A percentile compares a stretch with the other conserved stretches of the same genome.
Evolutionary conservation across 2,113 vertebrate species (phyloP).

Genomic region (Sinocyclocheilus grahami): DNA sequence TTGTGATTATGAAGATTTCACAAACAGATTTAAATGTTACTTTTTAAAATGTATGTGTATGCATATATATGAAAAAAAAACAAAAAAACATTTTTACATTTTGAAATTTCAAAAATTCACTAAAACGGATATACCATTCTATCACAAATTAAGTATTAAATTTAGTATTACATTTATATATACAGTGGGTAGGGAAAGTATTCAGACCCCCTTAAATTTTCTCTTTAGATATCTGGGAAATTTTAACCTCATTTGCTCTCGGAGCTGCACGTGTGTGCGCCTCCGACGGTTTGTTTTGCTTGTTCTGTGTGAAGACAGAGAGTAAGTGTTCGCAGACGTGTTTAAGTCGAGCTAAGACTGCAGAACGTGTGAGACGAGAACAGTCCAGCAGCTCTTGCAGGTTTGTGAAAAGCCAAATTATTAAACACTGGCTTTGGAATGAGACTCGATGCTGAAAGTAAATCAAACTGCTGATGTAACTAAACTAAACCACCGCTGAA

Average conservation of each 20-base stretch:
- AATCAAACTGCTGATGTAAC: neutral
- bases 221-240: slow-evolving; percentile 51
- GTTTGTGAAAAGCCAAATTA: neutral
- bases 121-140: no score
- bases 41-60: no score
- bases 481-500: neutral
- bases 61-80: no score
- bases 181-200: no score
- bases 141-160: no score
- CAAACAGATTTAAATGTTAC: no score
- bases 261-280: neutral
- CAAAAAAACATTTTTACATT: no score
- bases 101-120: no score
- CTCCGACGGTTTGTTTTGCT: slow-evolving; percentile 37
- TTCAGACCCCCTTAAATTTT: no score
- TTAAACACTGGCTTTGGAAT: neutral
- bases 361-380: neutral
- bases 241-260: slow-evolving; percentile 32
- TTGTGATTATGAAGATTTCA: neutral
- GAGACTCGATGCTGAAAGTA: neutral
- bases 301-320: slow-evolving; percentile 52
- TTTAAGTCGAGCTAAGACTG: slow-evolving; percentile 31
- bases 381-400: slow-evolving; percentile 22
- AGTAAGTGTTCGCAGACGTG: slow-evolving; percentile 56
- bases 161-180: no score